Percentiles rank a stretch among this genome's conserved stretches.
phyloP scores from a whole-genome alignment of 2,797 vertebrate species.

The Dipus sagitta region DNA sequence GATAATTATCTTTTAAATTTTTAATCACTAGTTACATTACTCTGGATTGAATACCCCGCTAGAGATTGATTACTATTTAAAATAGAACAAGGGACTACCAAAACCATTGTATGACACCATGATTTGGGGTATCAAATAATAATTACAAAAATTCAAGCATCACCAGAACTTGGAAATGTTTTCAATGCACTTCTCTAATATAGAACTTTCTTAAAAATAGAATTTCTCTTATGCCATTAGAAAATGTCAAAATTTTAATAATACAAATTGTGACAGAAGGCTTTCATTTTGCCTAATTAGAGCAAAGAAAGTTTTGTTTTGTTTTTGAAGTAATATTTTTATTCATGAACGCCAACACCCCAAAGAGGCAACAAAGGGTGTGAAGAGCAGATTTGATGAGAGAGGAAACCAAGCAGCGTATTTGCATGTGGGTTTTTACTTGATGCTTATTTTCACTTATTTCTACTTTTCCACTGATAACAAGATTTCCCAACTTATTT shows the following conservation, averaged over 20 bases:
- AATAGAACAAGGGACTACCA: conserved; percentile 20
- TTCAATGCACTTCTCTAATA: conserved; percentile 65
- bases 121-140: conserved; percentile 69
- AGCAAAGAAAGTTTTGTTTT: conserved; percentile 76
- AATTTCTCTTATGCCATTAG: conserved; percentile 74
- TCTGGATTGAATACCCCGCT: background rate
- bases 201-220: conserved; percentile 76
- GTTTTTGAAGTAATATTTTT: conserved; percentile 79
- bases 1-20: conserved; percentile 42
- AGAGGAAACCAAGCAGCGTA: conserved; percentile 42
- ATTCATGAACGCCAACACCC: conserved; percentile 73
- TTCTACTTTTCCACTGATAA: conserved; percentile 40
- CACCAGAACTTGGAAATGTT: conserved; percentile 67
- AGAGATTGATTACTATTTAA: conserved; percentile 51
- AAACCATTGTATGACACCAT: conserved; percentile 52
- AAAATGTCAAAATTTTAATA: conserved; percentile 84
- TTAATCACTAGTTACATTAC: conserved; percentile 38
- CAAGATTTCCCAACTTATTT: conserved; percentile 58
- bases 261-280: conserved; percentile 81
- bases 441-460: conserved; percentile 59
- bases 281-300: conserved; percentile 78
- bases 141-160: conserved; percentile 64
- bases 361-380: conserved; percentile 73
- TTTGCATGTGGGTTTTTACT: conserved; percentile 56
- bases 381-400: conserved; percentile 70